phyloP scores from a whole-genome alignment of 1,140 invertebrate genomes.

The Hestina assimilis region DNA sequence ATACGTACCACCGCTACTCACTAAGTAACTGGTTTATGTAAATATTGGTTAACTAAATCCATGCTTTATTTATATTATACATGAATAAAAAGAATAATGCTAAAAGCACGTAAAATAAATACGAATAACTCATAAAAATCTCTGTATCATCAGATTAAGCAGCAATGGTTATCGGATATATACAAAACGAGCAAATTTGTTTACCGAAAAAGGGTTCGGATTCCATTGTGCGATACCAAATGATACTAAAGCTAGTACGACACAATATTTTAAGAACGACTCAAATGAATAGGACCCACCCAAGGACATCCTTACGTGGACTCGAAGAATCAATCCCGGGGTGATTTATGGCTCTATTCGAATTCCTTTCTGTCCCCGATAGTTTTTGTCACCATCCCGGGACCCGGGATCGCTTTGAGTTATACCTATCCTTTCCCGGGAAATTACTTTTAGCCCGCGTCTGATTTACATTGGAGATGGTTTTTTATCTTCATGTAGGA shows the following conservation, averaged over 20 bases:
- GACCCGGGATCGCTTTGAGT: slow-evolving; percentile 19
- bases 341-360: slow-evolving; percentile 17
- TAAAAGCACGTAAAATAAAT: too few species aligned
- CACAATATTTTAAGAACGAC: slow-evolving; percentile 13
- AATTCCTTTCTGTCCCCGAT: slow-evolving; percentile 16
- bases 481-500: slow-evolving; percentile 11
- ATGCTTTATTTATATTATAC: too few species aligned
- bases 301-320: neutral
- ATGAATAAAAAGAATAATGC: too few species aligned
- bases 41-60: too few species aligned
- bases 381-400: slow-evolving; percentile 19
- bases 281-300: slow-evolving; percentile 16
- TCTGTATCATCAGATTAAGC: neutral
- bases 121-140: too few species aligned
- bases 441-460: slow-evolving; percentile 16
- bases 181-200: neutral
- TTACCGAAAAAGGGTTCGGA: neutral
- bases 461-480: slow-evolving; percentile 6
- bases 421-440: slow-evolving; percentile 18
- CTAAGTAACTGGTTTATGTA: too few species aligned
- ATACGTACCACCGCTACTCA: too few species aligned
- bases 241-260: neutral
- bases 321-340: slow-evolving; percentile 16
- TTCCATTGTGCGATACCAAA: slow-evolving; percentile 4
- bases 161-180: neutral